These are phyloP conservation scores for Mustela nigripes DNA, from an alignment of 2,113 vertebrate genomes.

Conservation along the genomic window DNA sequence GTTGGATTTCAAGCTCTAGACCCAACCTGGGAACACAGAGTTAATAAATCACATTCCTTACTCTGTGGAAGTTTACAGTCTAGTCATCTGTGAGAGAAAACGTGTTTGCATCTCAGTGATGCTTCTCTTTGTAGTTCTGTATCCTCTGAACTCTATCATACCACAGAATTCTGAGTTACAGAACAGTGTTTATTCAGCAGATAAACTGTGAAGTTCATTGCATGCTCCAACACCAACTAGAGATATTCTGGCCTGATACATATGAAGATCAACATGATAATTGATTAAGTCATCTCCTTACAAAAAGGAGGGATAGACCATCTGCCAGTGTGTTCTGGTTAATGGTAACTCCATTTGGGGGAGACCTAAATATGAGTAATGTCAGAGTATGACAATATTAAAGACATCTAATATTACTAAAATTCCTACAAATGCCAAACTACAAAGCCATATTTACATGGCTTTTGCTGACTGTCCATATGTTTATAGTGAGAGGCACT, in stretches of 20 bases:
- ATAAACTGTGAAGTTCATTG: background rate
- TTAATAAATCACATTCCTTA: background rate
- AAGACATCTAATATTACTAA: background rate
- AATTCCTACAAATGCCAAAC: background rate
- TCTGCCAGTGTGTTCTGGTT: background rate
- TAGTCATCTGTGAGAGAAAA: background rate
- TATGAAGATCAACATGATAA: background rate
- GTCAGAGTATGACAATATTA: background rate
- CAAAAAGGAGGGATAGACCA: background rate
- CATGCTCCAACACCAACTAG: background rate
- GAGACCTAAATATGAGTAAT: background rate
- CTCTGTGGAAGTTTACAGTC: background rate
- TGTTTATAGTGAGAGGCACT: background rate
- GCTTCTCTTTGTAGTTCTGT: background rate
- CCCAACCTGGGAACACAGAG: background rate
- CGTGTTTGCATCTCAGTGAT: background rate
- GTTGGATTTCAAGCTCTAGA: background rate
- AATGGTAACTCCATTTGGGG: background rate
- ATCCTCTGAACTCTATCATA: background rate
- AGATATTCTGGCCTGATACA: background rate
- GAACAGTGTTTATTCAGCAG: background rate
- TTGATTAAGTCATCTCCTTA: background rate
- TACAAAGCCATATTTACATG: background rate
- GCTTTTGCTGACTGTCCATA: background rate
- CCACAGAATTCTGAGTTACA: background rate